phyloP scores from a whole-genome alignment of 2,113 vertebrate genomes.

The Piprites chloris region DNA sequence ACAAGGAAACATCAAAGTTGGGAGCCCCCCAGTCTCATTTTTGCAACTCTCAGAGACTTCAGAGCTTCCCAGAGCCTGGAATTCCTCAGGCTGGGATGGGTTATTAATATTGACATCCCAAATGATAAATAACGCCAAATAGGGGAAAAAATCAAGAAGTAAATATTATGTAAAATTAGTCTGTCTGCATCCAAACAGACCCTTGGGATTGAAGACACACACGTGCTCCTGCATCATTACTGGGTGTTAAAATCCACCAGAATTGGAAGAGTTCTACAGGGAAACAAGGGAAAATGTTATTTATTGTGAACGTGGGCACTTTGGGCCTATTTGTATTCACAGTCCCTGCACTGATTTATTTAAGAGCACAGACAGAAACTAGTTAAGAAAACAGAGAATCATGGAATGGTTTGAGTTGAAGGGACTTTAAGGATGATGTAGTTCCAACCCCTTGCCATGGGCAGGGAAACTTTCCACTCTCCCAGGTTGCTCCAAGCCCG shows the following conservation, averaged over 20 bases:
- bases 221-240: fast-evolving
- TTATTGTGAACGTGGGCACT: not conserved
- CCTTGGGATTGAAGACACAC: not conserved
- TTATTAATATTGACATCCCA: not conserved
- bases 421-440: fast-evolving
- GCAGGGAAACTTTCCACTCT: not conserved
- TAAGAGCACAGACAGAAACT: not conserved
- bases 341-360: not conserved
- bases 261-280: not conserved
- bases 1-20: not conserved
- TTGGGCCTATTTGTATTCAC: not conserved
- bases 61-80: not conserved
- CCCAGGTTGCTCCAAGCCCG: not conserved
- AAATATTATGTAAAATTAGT: not conserved
- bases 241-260: not conserved
- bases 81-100: not conserved
- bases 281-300: not conserved
- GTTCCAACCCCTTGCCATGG: fast-evolving
- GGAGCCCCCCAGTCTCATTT: not conserved
- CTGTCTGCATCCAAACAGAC: not conserved
- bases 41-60: not conserved
- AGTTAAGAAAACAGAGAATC: not conserved
- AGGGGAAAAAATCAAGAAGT: not conserved
- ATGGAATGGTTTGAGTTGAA: not conserved
- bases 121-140: not conserved